Base-by-base conservation (phyloP, 2,797 vertebrate species). In the Numenius phaeopus region DNA sequence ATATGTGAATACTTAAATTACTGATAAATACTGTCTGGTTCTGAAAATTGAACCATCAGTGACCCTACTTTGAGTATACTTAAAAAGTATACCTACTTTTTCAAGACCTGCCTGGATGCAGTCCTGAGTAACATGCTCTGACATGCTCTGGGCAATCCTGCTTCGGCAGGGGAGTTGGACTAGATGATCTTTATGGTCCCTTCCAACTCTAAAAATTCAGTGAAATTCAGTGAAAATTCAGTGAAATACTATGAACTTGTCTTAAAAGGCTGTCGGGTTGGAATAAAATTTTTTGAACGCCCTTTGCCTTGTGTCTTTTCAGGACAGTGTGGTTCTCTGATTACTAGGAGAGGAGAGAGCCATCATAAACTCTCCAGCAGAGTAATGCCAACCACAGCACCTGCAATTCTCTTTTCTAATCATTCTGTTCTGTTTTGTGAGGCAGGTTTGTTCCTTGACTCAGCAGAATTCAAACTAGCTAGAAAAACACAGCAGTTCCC, bases 371-470 rank as follows among this genome's bases (percentile, higher is more conserved):
- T 66, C 23, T 84, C 27, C 26, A 22, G 29, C 37, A 39, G 59
- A 89, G 32, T 21, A 34, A 37, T 19, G 52, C 17, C 14, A 78
- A 46, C 21, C 32, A 57, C 30, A 77, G 24, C 42, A n/a, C 8
- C 29, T 50, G 23, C 0, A 4, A 50, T 57, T 79, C 18, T 88
- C 20, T 66, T 90, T 86, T 88, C 34, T 27, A 66, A 4, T 65
- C 0, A 0, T 83, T 62, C 21, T 30, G 0, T 62, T 72, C 16
- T 32, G 13, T 47, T 84, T 54, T 52, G 7, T 52, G 59, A 29
- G 30, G 8, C 39, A 75, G 4, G 14, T 59, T 86, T 70, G 57
- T 70, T 83, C 17, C 34, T 90, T 72, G 30, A 40, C 14, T 57
- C 11, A 44, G 40, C 24, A 87, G 54, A 75, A 86, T 83, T 50